Evolutionary conservation across 2,888 invertebrate species (phyloP), one percentile per base, ranked within the genome.

Genomic region (Polydesmus complanatus): DNA sequence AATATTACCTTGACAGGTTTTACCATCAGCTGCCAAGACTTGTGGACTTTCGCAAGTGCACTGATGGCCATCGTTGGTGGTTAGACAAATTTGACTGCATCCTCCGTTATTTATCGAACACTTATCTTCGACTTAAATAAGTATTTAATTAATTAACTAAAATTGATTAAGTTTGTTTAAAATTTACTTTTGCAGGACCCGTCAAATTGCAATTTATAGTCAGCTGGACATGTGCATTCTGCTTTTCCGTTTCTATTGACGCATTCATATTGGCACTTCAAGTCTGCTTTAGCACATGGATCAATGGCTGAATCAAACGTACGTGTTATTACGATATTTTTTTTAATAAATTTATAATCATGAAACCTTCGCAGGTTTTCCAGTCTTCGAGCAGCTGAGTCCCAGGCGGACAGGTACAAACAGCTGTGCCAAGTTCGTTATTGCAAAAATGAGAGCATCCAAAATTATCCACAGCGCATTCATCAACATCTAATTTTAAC

Each of bases 351-450:
- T 8, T 5, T 8, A 37, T 14, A 8, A 8, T 37, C 14, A 37
- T 8, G 14, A 5, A 27, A 65, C 66, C 62, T 37, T 66, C 57
- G 63, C 73, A 73, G 2, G 69, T 70, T 62, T 72, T 71, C 67
- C 70, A 70, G 62, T 71, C 70, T 3, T 64, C 64, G 0, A 65
- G 59, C 22, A 79, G 68, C 61, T 77, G 74, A 62, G 75, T 74
- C 2, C 78, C 79, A 21, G 71, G 67, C 0, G 79, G 77, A 68
- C 83, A 83, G 0, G 75, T 70, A 67, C 83, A 83, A 49, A 73
- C 73, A 58, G 77, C 77, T 47, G 75, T 73, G 11, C 66, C 66
- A 1, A 55, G 48, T 22, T 60, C 58, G 37, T 66, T 66, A 26
- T 54, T 53, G 26, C 66, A 66, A 1, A 11, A 69, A 64, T 79